Evolutionary conservation across 2,888 invertebrate genomes (phyloP).

Genomic region (Bimastos eiseni): DNA sequence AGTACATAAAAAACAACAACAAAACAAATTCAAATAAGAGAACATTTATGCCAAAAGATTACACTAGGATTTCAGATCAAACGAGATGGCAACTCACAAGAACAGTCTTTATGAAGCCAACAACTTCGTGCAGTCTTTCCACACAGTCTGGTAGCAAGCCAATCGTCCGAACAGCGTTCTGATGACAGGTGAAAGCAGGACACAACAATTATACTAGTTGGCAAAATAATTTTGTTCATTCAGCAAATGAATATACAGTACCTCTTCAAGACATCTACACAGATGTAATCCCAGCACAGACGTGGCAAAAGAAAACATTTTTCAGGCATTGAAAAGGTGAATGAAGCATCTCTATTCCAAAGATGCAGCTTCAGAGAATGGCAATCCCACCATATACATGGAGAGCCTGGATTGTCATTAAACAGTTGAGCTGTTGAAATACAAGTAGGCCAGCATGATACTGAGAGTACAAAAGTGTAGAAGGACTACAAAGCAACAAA

Average conservation of each 20-base stretch:
- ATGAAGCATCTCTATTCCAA: background rate
- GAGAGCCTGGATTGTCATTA: background rate
- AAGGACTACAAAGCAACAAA: too few species aligned
- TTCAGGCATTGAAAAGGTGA: background rate
- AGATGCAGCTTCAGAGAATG: background rate
- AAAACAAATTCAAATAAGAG: background rate
- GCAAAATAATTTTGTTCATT: background rate
- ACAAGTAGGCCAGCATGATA: too few species aligned
- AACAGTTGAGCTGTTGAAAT: background rate
- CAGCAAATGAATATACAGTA: background rate
- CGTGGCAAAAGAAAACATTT: background rate
- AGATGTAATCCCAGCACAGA: background rate
- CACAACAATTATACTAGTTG: background rate
- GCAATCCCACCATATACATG: background rate
- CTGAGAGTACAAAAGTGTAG: too few species aligned
- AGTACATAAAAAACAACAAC: background rate
- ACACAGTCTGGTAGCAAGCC: background rate
- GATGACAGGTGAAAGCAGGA: background rate
- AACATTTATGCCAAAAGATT: background rate
- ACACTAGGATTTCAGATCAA: background rate
- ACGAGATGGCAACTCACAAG: background rate
- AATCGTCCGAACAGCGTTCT: background rate
- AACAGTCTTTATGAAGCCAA: background rate
- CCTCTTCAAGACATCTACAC: background rate
- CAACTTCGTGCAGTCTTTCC: background rate